Conservation (phyloP, 2,888 invertebrate genomes). For the Ennomos fuscantarius region DNA sequence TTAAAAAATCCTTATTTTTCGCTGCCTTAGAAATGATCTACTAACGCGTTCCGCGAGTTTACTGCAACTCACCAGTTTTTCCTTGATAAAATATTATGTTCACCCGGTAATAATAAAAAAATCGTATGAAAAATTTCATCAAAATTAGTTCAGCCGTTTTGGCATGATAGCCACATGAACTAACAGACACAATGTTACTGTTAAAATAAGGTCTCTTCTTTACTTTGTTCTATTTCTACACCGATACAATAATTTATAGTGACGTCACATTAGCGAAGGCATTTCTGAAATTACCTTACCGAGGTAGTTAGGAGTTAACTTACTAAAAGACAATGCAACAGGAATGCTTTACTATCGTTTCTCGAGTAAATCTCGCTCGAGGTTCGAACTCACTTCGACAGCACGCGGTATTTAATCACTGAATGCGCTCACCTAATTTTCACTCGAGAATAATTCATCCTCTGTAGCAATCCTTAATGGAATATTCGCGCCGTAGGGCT, state of each 20-base stretch:
- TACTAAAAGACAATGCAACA: conserved; percentile 15
- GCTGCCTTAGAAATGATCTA: no score
- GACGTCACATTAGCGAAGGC: conserved; percentile 24
- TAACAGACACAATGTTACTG: no score
- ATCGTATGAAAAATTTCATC: no score
- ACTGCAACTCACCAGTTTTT: no score
- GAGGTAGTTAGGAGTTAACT: conserved; percentile 20
- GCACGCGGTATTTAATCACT: conserved; percentile 45
- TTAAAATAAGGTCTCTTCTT: no score
- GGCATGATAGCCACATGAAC: no score
- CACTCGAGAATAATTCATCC: conserved; percentile 55
- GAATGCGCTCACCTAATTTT: conserved; percentile 54
- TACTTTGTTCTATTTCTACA: no score
- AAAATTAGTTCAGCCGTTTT: no score
- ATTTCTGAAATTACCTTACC: conserved; percentile 20
- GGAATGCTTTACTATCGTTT: conserved; percentile 11
- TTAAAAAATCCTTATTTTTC: no score
- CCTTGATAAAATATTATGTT: no score
- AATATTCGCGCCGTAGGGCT: conserved; percentile 53
- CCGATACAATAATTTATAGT: conserved; percentile 9
- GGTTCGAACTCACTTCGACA: conserved; percentile 15
- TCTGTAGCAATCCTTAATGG: conserved; percentile 58
- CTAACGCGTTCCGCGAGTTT: no score
- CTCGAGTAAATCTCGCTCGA: conserved; percentile 6
- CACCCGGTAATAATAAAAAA: no score